phyloP scores from a whole-genome alignment of 2,797 vertebrate species.

The Coccyzus lansbergi region DNA sequence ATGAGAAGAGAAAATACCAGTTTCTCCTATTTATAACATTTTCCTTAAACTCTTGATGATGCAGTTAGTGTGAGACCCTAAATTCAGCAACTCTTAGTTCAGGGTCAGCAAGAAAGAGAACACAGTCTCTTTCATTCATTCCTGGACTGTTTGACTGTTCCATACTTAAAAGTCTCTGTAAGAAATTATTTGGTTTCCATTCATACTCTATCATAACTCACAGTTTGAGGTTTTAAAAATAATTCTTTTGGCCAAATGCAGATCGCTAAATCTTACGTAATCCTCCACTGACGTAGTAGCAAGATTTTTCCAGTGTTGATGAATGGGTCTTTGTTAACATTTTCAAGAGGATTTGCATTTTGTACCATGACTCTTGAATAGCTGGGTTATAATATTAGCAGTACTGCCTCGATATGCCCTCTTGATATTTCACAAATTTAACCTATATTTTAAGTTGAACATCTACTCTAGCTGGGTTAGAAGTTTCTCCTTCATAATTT shows the following conservation, averaged over 20 bases:
- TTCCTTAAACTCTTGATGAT: neutral
- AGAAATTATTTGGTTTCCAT: conserved; percentile 33
- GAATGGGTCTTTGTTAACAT: conserved; percentile 19
- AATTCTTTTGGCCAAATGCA: conserved; percentile 1
- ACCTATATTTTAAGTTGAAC: neutral
- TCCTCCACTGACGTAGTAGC: neutral
- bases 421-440: neutral
- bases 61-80: neutral
- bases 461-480: neutral
- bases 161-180: neutral
- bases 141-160: neutral
- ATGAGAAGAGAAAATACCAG: neutral
- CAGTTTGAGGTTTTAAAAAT: conserved; percentile 13
- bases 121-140: neutral
- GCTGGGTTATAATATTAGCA: neutral
- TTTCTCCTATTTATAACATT: neutral
- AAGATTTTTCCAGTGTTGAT: conserved; percentile 1
- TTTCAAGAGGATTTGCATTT: neutral
- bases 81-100: neutral
- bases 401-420: neutral
- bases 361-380: neutral
- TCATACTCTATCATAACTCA: conserved; percentile 2
- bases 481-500: conserved; percentile 13
- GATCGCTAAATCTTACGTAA: conserved; percentile 6
- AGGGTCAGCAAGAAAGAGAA: neutral